A percentile compares a stretch with the other conserved stretches of the same genome.
Conservation (phyloP, 2,797 vertebrate species). For the Tokudaia muenninki region DNA sequence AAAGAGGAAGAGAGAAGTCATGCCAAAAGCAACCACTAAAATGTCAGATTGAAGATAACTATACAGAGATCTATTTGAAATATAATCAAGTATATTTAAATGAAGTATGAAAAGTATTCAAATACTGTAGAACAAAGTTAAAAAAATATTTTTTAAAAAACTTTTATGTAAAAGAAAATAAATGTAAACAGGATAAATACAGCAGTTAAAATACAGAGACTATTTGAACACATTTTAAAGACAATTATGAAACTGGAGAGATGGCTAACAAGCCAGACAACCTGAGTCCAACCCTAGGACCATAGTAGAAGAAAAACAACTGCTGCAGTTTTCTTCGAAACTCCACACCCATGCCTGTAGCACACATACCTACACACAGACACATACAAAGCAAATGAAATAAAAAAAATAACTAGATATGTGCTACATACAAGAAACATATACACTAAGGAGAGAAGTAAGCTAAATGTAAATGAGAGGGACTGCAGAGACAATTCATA, state of each 20-base stretch:
- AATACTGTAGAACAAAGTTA: not conserved
- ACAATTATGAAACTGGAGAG: not conserved
- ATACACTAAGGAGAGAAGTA: not conserved
- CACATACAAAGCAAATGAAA: not conserved
- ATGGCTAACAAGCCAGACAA: not conserved
- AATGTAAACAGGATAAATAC: not conserved
- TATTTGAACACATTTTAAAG: not conserved
- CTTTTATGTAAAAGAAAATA: not conserved
- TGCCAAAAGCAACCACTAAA: not conserved
- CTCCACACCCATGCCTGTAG: not conserved
- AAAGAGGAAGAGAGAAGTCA: not conserved
- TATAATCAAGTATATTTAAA: not conserved
- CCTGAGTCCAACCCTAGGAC: not conserved
- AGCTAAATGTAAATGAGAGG: not conserved
- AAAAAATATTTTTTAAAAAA: not conserved
- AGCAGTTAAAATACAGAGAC: not conserved
- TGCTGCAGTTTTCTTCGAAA: not conserved
- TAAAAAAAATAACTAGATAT: not conserved
- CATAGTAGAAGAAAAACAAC: not conserved
- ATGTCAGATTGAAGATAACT: not conserved
- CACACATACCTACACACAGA: not conserved
- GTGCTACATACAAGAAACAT: not conserved
- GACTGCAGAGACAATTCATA: not conserved
- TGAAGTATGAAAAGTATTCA: not conserved
- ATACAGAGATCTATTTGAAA: not conserved